Base-by-base conservation (phyloP, 92 coral and sea anemone species). In the Bergia sp. region DNA sequence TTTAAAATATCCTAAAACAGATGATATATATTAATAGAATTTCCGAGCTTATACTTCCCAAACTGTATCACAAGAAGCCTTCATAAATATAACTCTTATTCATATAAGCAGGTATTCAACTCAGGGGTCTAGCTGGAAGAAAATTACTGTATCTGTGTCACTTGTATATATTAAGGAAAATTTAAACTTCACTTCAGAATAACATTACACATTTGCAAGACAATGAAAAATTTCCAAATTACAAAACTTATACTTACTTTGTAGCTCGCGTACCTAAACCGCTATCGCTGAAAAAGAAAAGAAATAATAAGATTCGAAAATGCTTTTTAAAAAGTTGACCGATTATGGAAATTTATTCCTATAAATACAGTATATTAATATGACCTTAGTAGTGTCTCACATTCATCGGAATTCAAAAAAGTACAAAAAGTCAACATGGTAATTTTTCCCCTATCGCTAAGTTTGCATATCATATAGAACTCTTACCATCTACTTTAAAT, bases 231-330 rank as follows among this genome's bases (percentile, higher is more conserved):
- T n/a, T 79, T 42, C 82, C 49, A 49, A 79, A 79, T 79, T 49
- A 47, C 23, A 79, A 79, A 79, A 79, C 49, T 42, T 67, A 36
- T 20, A 67, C 73, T 67, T 67, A 67, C 73, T 67, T 79, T 79
- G 82, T 49, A 66, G 82, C 49, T 79, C 82, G 82, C 49, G 49
- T 79, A 49, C 67, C 67, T 49, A 66, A 79, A 79, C 82, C 82
- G 82, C 82, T 79, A 66, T 79, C 82, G 49, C 82, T 79, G 82
- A 29, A 79, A 79, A 79, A 49, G 82, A 0, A 79, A 79, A 79
- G 82, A 79, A 1, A 50, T 23, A 79, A 79, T 79, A 49, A 79
- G 82, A 79, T 79, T 79, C 82, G 49, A 79, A 79, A 66, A 79
- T 66, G 82, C 49, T 79, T 79, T 66, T 79, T 66, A 79, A 57